A percentile compares a stretch with the other conserved stretches of the same genome.
Evolutionary conservation across 2,113 vertebrate genomes (phyloP).

Genomic region (Spilogale gracilis): DNA sequence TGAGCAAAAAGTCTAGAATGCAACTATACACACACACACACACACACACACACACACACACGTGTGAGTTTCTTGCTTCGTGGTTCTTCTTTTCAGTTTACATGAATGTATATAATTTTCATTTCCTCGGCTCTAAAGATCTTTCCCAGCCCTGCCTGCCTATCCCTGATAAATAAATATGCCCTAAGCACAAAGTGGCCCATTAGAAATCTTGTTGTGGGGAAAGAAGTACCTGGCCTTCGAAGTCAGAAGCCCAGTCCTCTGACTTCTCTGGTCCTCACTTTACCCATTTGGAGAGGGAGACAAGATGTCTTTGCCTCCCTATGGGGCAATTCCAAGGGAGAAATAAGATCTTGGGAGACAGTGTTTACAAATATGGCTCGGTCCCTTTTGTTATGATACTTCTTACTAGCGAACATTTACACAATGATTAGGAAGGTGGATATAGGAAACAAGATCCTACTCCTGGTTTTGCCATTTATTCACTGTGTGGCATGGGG

Average conservation of each 20-base stretch:
- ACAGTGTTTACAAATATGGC: neutral
- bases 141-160: neutral
- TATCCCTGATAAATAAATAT: neutral
- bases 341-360: neutral
- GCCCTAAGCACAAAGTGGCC: neutral
- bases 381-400: neutral
- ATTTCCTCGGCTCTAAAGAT: neutral
- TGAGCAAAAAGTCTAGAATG: neutral
- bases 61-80: neutral
- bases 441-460: neutral
- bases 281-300: neutral
- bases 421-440: neutral
- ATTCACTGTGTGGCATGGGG: neutral
- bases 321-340: neutral
- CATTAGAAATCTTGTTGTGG: neutral
- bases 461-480: neutral
- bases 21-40: neutral
- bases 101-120: neutral
- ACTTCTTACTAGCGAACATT: neutral
- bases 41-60: too few species aligned
- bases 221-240: neutral
- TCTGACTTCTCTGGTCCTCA: neutral
- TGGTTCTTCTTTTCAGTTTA: neutral
- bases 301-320: neutral
- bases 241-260: neutral